phyloP scores from a whole-genome alignment of 1,140 invertebrate species.

The Drosophila athabasca region DNA sequence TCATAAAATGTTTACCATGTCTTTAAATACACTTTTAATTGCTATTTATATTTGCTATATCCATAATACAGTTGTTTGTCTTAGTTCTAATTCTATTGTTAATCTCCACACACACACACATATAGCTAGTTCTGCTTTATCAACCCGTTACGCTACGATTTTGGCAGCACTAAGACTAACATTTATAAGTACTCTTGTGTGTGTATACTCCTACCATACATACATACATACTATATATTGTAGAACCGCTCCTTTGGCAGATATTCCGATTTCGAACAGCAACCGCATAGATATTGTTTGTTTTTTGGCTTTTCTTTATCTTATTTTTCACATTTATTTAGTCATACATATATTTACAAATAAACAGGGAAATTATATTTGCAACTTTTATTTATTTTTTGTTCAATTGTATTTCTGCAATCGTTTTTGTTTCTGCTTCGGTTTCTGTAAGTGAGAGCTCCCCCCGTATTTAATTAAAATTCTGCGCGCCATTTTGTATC shows the following conservation, averaged over 20 bases:
- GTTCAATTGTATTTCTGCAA: slow-evolving; percentile 24
- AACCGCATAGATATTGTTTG: slow-evolving; percentile 56
- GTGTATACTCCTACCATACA: background rate
- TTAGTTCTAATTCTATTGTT: slow-evolving; percentile 34
- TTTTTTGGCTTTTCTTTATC: slow-evolving; percentile 6
- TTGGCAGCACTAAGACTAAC: slow-evolving; percentile 57
- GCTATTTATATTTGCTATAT: slow-evolving; percentile 50
- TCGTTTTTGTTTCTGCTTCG: slow-evolving; percentile 12
- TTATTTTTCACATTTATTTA: slow-evolving; percentile 50
- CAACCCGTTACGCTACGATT: slow-evolving; percentile 49
- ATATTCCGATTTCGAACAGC: slow-evolving; percentile 49
- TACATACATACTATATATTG: slow-evolving; percentile 9
- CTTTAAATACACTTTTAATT: slow-evolving; percentile 58
- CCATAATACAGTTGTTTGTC: slow-evolving; percentile 43
- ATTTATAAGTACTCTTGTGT: slow-evolving; percentile 22
- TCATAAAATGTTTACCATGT: slow-evolving; percentile 56
- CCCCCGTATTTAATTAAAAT: slow-evolving; percentile 56
- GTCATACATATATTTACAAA: slow-evolving; percentile 70
- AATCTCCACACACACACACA: slow-evolving; percentile 34
- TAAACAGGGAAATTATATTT: slow-evolving; percentile 55
- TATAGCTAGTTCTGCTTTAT: slow-evolving; percentile 34
- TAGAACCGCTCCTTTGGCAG: slow-evolving; percentile 28
- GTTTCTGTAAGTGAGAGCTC: slow-evolving; percentile 23
- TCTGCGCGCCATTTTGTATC: slow-evolving; percentile 47
- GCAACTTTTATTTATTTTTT: slow-evolving; percentile 50